Evolutionary conservation across 2,888 invertebrate species (phyloP).

Genomic region (Mesoligia furuncula): DNA sequence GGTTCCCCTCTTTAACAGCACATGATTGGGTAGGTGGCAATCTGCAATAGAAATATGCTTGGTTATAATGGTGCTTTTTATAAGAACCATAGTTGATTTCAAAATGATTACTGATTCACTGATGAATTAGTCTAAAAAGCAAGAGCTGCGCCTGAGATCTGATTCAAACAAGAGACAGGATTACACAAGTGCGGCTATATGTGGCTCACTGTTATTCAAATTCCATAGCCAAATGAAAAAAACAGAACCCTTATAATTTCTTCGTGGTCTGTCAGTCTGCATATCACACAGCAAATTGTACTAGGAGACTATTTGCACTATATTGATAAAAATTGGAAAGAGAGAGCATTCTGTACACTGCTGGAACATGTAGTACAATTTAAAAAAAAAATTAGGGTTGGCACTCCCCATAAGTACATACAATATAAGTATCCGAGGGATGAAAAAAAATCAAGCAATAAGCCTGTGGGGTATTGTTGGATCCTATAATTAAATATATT

Average conservation of each 20-base stretch:
- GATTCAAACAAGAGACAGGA: not conserved
- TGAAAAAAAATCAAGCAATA: not conserved
- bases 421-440: not conserved
- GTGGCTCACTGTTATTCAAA: not conserved
- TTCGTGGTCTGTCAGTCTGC: not conserved
- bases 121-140: not conserved
- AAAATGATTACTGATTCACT: not conserved
- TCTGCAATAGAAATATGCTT: constrained; percentile 76
- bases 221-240: not conserved
- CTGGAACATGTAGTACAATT: not conserved
- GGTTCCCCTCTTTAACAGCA: constrained; percentile 72
- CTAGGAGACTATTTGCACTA: not conserved
- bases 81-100: not conserved
- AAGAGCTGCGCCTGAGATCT: not conserved
- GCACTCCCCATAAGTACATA: too few species aligned
- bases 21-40: constrained; percentile 79
- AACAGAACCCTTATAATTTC: not conserved
- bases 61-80: not conserved
- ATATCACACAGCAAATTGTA: not conserved
- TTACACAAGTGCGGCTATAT: not conserved
- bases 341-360: not conserved
- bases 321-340: not conserved
- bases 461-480: not conserved
- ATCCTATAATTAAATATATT: not conserved
- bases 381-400: too few species aligned